Base-by-base conservation (phyloP, 2,888 invertebrate species). In the Capitulum mitella region DNA sequence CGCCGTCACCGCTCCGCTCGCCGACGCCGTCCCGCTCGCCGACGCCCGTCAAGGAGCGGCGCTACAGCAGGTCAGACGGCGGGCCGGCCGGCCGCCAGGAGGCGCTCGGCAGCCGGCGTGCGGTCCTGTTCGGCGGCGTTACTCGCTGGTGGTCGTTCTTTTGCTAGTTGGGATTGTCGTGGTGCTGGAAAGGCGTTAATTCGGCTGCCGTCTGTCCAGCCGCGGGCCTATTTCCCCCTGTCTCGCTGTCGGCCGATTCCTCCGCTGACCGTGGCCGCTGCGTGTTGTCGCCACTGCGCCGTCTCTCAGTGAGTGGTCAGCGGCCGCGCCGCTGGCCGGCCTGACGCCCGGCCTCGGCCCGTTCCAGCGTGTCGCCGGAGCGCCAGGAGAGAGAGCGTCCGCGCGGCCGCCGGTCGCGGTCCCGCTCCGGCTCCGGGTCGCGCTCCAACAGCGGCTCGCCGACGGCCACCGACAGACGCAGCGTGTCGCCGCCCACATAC, bases 1-100 rank as follows among this genome's bases (percentile, higher is more conserved):
- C 93, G 3, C 81, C 80, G 3, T 80, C 81, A 1, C 81, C 81
- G 0, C n/a, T 76, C 32, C 43, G 76, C 29, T 76, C 76, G 14
- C 76, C 76, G 19, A 46, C 76, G 3, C 10, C 76, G 16, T 76
- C 76, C 1, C 46, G 76, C 46, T 76, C 76, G 5, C 76, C 76
- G 6, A 46, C 76, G 12, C 76, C 76, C 14, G 32, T 76, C 32
- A 76, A 22, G 19, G 46, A 76, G 76, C 43, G 76, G 3, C n/a
- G 76, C 2, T 76, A 76, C 46, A 19, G 46, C 76, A 76, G 76
- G 76, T 76, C 22, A n/a, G 43, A 10, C 12, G 43, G 58, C 12
- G 8, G 58, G 10, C 26, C 51, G 22, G 58, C 12, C 14, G 29
- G 58, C 29, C 29, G 58, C 29, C 12, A 8, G 26, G 26, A n/a